These are phyloP conservation scores for Calephelis nemesis DNA, from an alignment of 1,140 invertebrate species.

Conservation along the genomic window DNA sequence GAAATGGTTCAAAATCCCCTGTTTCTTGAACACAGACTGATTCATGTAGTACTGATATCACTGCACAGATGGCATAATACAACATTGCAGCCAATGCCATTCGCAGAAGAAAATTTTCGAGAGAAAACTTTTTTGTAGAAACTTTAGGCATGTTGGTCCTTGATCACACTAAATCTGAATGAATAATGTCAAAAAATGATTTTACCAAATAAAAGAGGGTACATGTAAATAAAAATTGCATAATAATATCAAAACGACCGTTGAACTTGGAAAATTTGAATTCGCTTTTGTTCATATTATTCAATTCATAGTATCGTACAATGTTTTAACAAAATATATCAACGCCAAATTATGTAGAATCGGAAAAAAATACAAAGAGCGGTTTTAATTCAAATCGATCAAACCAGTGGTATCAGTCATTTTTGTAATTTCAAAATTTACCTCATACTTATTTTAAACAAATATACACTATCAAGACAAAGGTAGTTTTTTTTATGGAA, in stretches of 20 bases:
- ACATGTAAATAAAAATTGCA: slow-evolving; percentile 47
- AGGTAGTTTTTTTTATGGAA: no score
- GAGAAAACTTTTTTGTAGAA: not conserved
- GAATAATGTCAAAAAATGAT: slow-evolving; percentile 48
- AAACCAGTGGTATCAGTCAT: no score
- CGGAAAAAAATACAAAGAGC: no score
- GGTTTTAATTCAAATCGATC: no score
- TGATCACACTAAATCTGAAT: slow-evolving; percentile 27
- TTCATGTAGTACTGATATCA: slow-evolving; percentile 38
- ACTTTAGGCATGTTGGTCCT: not conserved
- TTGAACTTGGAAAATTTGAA: not conserved
- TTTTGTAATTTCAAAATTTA: no score
- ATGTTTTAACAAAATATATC: not conserved
- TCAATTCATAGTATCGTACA: not conserved
- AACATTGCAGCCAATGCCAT: slow-evolving; percentile 39
- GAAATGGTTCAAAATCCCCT: slow-evolving; percentile 6
- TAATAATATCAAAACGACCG: slow-evolving; percentile 29
- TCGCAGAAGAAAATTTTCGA: slow-evolving; percentile 35
- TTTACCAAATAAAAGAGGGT: slow-evolving; percentile 48
- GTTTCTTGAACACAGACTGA: slow-evolving; percentile 15
- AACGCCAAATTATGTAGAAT: not conserved
- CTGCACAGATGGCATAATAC: slow-evolving; percentile 36
- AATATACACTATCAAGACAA: no score
- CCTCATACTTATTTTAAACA: no score
- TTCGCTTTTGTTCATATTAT: not conserved